A percentile compares a stretch with the other conserved stretches of the same genome.
Evolutionary conservation across 2,888 invertebrate genomes (phyloP).

Genomic region (Corbicula japonica): DNA sequence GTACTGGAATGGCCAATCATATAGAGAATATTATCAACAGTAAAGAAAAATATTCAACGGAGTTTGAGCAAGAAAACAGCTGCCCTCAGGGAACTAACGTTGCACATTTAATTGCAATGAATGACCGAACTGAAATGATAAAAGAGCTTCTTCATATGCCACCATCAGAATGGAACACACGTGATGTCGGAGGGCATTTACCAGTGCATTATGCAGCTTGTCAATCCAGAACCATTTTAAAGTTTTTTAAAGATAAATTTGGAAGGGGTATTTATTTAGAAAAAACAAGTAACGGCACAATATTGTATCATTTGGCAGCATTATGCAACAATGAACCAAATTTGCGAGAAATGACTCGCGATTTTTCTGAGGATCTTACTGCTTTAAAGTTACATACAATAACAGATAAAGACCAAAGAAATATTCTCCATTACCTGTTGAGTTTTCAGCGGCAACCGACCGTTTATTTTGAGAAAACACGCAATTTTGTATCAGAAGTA

Average conservation of each 20-base stretch:
- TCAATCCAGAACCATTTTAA: background rate
- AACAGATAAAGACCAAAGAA: no score
- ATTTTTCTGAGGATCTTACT: no score
- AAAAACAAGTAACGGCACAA: background rate
- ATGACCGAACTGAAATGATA: background rate
- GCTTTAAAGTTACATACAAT: no score
- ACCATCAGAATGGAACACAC: background rate
- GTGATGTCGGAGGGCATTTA: background rate
- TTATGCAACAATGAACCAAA: no score
- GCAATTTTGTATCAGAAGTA: no score
- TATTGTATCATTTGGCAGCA: background rate
- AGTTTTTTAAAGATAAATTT: background rate
- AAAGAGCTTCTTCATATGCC: background rate
- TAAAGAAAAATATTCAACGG: background rate
- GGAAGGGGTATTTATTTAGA: background rate
- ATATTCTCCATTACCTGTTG: no score
- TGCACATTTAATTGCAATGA: background rate
- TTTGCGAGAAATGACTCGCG: no score
- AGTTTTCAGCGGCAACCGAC: no score
- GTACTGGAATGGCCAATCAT: no score
- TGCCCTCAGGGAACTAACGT: background rate
- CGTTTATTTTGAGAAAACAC: no score
- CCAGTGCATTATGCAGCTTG: conserved; percentile 4
- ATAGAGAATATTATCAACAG: background rate
- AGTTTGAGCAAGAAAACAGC: background rate